Base-by-base conservation (phyloP, 2,888 invertebrate species). In the Melitaea athalia region DNA sequence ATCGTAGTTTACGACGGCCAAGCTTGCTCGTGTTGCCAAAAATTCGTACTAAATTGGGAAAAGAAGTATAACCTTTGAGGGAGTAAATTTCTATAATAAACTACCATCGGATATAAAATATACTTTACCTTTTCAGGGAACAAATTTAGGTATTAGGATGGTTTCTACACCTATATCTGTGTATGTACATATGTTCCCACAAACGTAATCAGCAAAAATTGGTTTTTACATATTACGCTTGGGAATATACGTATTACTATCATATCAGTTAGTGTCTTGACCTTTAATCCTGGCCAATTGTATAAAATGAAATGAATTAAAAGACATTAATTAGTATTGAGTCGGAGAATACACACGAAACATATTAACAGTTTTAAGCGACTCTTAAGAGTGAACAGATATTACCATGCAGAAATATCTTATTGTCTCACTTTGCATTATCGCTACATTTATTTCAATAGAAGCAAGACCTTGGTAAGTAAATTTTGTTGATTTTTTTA, bases 401-500 rank as follows among this genome's bases (percentile, higher is more conserved):
- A n/a, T 15, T 45, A 53, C 8, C 14, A 65, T 65, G 65, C 43
- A 43, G 14, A 59, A 33, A 11, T 14, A 12, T 59, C 24, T 59
- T 8, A 10, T 66, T 10, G 33, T 45, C n/a, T 31, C 47, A 38
- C 10, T 66, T 33, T 38, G 66, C 61, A 11, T 55, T 24, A 5
- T 61, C 31, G 47, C 15, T 33, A 14, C 38, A 17, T 61, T 66
- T 38, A 17, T 55, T 15, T 7, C 47, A 17, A 47, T 61, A n/a
- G 60, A 61, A 55, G 47, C 66, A 47, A 17, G 12, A 0, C 53
- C 66, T 15, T 45, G 66, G 66, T 66, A 43, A 66, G 66, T 66
- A 4, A 17, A 50, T 8, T 43, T 38, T 38, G 8, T 38, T 38
- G 38, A 38, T 38, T 24, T 24, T 24, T 24, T 24, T 24, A 24